Base-by-base conservation (phyloP, 2,888 invertebrate genomes). In the Pyrochroa serraticornis region DNA sequence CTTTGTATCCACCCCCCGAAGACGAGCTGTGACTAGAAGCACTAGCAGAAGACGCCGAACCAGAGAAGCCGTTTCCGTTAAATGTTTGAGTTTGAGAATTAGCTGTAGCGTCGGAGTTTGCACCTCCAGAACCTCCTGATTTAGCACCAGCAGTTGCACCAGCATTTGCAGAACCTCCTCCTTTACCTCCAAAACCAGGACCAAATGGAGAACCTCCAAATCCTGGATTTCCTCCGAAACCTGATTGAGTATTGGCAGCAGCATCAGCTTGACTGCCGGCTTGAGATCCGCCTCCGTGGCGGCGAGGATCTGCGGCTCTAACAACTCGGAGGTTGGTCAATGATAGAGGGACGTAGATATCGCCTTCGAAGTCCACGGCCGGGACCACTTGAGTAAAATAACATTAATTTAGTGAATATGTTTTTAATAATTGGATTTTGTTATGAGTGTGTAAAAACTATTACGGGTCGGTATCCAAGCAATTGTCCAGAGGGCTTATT, bases 71-170 rank as follows among this genome's bases (percentile, higher is more conserved):
- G 34, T 66, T 61, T 42, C 67, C 68, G 22, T 10, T 61, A 38
- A 67, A 67, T 8, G 62, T 64, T 41, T 67, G 68, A 8, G 65
- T 59, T 58, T 67, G 66, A 2, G 67, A 61, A 37, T 67, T 67
- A 35, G 53, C 51, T 8, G 58, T 54, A 1, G 59, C 43, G 31
- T 53, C 51, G 7, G 59, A 39, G 30, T 46, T 41, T 36, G 58
- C 58, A 31, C 51, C 39, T 12, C 43, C 53, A 33, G 47, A 50
- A 10, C 46, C 52, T 34, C 59, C 62, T 6, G 59, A 59, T 37
- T 49, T 46, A 31, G 60, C 63, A 14, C 50, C 56, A 9, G 56
- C 62, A 34, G 35, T 48, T 5, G 44, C 35, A 9, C 32, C 43
- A 7, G 45, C 46, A 36, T 9, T 38, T 7, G 39, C 56, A 10